Conservation (phyloP, 2,113 vertebrate genomes). For the Bos javanicus region DNA sequence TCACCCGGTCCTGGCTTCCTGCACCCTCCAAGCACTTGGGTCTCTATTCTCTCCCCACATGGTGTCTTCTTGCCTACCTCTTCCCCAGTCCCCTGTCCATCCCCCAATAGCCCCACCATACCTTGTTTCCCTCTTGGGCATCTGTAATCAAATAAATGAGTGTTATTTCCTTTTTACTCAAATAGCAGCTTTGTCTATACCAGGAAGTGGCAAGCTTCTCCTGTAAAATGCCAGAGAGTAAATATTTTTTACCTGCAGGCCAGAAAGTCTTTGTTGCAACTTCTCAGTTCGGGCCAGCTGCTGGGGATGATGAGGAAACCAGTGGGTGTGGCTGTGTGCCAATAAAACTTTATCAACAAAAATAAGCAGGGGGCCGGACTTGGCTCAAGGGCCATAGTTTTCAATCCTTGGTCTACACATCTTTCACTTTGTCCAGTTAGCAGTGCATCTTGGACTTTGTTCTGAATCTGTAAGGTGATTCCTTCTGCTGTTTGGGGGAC, state of each 20-base stretch:
- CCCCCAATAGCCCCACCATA: fast-evolving
- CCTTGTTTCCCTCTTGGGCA: neutral
- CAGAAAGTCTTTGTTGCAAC: neutral
- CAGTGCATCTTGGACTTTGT: neutral
- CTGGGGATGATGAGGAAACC: fast-evolving
- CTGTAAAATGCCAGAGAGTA: neutral
- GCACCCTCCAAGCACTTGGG: fast-evolving
- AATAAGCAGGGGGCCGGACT: fast-evolving
- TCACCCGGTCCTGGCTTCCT: neutral
- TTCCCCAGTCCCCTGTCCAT: neutral
- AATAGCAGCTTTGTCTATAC: neutral
- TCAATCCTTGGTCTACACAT: fast-evolving
- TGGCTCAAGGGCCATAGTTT: fast-evolving
- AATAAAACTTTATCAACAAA: conserved; percentile 5
- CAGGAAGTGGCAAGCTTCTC: neutral
- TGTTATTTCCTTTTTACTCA: neutral
- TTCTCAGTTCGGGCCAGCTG: fast-evolving
- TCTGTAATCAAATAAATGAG: neutral
- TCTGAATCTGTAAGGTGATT: fast-evolving
- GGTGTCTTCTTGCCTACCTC: neutral
- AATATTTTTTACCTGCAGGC: neutral
- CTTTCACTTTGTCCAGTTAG: neutral
- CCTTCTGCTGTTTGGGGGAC: neutral
- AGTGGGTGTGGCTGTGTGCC: fast-evolving
- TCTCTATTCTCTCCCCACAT: neutral